phyloP scores from a whole-genome alignment of 2,113 vertebrate genomes.

The Mobula hypostoma region DNA sequence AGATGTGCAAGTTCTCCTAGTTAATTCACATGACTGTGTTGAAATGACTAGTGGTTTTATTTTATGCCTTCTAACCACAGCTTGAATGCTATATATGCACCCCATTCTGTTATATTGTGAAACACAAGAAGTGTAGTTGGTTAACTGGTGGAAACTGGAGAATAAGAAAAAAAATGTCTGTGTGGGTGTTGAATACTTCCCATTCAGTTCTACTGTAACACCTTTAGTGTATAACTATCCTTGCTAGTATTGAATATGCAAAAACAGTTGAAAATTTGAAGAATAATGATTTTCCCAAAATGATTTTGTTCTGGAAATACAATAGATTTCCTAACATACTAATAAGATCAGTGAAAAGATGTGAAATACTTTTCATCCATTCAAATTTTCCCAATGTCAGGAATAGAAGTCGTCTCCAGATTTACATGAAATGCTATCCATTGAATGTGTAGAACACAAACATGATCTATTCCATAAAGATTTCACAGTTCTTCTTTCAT shows the following conservation, averaged over 20 bases:
- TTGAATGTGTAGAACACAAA: background rate
- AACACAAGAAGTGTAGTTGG: background rate
- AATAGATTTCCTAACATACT: background rate
- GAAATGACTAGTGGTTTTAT: background rate
- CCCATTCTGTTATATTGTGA: background rate
- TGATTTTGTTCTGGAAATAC: background rate
- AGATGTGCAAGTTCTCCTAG: background rate
- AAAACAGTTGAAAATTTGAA: background rate
- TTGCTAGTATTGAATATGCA: background rate
- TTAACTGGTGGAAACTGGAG: background rate
- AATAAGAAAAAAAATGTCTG: too few relatives aligned
- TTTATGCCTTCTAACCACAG: background rate
- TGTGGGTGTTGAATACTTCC: background rate
- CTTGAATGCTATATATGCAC: background rate
- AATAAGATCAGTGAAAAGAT: background rate
- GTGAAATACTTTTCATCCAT: background rate
- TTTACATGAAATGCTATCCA: background rate
- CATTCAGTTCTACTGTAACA: too few relatives aligned
- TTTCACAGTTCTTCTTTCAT: background rate
- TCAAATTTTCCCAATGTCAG: background rate
- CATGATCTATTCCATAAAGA: background rate
- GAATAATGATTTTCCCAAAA: background rate
- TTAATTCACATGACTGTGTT: background rate
- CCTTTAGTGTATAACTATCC: background rate
- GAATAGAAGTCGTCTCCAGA: background rate